Percentiles rank a stretch among this genome's conserved stretches.
Conservation (phyloP, 1,140 invertebrate genomes). For the Pseudomyrmex concolor region DNA sequence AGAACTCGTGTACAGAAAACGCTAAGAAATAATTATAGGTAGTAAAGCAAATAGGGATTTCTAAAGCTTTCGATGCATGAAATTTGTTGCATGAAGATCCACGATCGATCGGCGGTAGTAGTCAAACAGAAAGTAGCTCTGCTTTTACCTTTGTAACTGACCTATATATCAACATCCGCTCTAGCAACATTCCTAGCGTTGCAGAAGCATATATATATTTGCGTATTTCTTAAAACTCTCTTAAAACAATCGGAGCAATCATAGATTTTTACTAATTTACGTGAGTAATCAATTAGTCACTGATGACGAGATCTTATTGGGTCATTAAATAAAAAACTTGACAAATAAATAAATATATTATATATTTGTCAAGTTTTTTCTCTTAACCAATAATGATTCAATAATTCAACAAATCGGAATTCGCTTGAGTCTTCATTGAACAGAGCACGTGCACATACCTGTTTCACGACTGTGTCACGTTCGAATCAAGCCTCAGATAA, state of each 20-base stretch:
- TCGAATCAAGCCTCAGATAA: background rate
- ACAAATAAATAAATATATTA: no score
- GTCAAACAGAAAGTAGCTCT: slow-evolving; percentile 3
- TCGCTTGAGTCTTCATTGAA: background rate
- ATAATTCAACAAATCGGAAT: background rate
- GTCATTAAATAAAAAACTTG: no score
- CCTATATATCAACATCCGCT: slow-evolving; percentile 18
- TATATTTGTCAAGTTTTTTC: no score
- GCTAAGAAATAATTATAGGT: background rate
- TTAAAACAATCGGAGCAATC: no score
- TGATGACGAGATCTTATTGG: no score
- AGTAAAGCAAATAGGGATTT: background rate
- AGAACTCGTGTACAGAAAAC: background rate
- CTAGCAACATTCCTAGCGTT: background rate
- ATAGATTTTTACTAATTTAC: no score
- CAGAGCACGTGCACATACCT: background rate
- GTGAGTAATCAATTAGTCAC: no score
- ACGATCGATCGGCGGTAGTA: background rate
- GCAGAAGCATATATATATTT: background rate
- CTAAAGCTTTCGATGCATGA: background rate
- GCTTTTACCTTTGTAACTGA: slow-evolving; percentile 42
- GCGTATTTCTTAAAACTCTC: no score
- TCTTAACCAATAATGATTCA: background rate
- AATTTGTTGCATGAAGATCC: background rate
- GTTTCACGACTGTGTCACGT: background rate